Percentiles rank a stretch among this genome's conserved stretches.
Conservation (phyloP, 2,888 invertebrate genomes). For the Trichopoda pennipes region DNA sequence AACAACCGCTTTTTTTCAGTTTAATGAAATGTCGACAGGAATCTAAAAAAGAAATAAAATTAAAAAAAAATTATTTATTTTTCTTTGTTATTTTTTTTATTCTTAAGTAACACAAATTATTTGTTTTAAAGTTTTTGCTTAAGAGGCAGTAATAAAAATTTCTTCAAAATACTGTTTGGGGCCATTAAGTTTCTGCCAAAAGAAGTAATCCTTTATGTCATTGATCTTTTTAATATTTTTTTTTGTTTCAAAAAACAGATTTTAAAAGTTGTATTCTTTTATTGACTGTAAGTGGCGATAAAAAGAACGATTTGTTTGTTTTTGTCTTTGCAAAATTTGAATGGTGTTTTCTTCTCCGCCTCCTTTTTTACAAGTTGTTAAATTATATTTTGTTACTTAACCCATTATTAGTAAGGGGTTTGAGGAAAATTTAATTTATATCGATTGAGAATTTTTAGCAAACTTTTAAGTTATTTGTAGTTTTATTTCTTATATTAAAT, state of each 20-base stretch:
- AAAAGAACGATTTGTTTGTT: neutral
- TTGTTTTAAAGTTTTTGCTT: too few relatives aligned
- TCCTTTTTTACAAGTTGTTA: too few relatives aligned
- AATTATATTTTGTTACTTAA: too few relatives aligned
- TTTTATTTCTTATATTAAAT: too few relatives aligned
- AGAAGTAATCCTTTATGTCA: conserved; percentile 43
- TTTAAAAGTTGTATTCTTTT: neutral
- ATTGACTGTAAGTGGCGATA: neutral
- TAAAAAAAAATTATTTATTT: conserved; percentile 2
- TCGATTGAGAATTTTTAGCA: too few relatives aligned
- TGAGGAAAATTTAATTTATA: too few relatives aligned
- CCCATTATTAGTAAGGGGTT: too few relatives aligned
- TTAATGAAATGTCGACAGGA: conserved; percentile 39
- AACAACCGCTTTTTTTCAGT: conserved; percentile 38
- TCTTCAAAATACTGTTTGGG: neutral
- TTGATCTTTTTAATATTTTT: conserved; percentile 51
- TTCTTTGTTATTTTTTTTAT: conserved; percentile 9
- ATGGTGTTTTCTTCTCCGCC: too few relatives aligned
- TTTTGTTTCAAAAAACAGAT: conserved; percentile 13
- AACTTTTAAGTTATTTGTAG: too few relatives aligned
- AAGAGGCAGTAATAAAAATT: conserved; percentile 1
- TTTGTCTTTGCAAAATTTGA: conserved; percentile 8
- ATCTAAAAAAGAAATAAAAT: conserved; percentile 54
- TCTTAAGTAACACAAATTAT: neutral
- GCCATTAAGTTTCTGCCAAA: conserved; percentile 17